Percentiles rank a stretch among this genome's conserved stretches.
Evolutionary conservation across 92 coral and sea anemone genomes (phyloP).

Genomic region (Palythoa grandis): DNA sequence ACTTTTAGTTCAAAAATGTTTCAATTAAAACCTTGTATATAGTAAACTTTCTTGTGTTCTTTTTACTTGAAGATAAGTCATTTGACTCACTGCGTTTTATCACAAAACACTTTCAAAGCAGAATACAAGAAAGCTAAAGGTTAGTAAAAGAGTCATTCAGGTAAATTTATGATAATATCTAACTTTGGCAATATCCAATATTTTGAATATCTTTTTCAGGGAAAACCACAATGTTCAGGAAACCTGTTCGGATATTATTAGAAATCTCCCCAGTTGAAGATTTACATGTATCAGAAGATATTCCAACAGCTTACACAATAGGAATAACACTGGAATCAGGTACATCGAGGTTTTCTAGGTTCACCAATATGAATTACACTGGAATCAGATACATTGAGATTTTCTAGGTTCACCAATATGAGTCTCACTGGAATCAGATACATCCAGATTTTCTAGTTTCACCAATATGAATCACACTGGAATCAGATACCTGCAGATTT

Average conservation of each 20-base stretch:
- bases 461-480: background rate
- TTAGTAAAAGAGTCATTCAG: conserved; percentile 1
- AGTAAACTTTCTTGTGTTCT: no score
- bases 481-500: background rate
- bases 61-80: conserved; percentile 68
- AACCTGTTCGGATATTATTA: conserved; percentile 80
- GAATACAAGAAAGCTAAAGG: conserved; percentile 96
- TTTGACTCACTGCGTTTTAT: conserved; percentile 85
- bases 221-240: conserved; percentile 83
- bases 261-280: conserved; percentile 72
- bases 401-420: background rate
- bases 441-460: background rate
- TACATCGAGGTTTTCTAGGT: conserved; percentile 16
- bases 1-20: no score
- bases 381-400: background rate
- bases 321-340: conserved; percentile 91
- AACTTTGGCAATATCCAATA: background rate
- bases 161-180: background rate
- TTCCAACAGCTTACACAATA: conserved; percentile 70
- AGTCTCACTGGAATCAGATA: background rate
- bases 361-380: background rate
- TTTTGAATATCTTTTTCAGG: conserved; percentile 44
- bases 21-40: no score
- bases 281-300: conserved; percentile 36
- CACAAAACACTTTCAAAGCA: conserved; percentile 90